Evolutionary conservation across 2,888 invertebrate species (phyloP), one percentile per base, ranked within the genome.

Genomic region (Endotricha flammealis): DNA sequence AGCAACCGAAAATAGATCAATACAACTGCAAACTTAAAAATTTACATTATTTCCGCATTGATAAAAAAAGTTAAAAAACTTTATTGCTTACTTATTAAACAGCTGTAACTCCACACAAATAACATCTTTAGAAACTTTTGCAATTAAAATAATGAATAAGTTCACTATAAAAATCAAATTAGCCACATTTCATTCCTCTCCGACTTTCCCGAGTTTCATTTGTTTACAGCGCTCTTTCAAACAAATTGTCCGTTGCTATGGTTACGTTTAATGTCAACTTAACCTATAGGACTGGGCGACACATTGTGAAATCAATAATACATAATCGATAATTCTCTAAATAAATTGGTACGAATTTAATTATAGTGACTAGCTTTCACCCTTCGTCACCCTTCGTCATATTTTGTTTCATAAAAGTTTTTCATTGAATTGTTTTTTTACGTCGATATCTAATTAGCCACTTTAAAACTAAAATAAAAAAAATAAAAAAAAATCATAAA

Each of bases 211-310:
- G 74, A 60, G 61, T 55, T 75, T 86, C 83, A 78, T 80, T 85
- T 85, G 85, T 86, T 83, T 83, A 82, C 77, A 60, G 55, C 59
- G 59, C 63, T 66, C 48, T 36, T 17, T 38, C 35, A 76, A 85
- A 81, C 81, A 83, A 68, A 46, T 50, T 59, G 59, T 41, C 49
- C 33, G 80, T 83, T 68, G 49, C 64, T 61, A 80, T 81, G 65
- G 62, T 47, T 64, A 83, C 79, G 14, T 38, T 32, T 38, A 42
- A 53, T 72, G 78, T 65, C 80, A 79, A 74, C 76, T 64, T 40
- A 63, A 71, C 62, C 61, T 64, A 70, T 49, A 20, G 20, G 6
- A 20, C 6, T 20, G 20, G n/a, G 20, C 3, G 6, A 20, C 16
- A 16, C 16, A 16, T 27, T 62, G 64, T 71, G n/a, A 56, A 71